Evolutionary conservation across 2,113 vertebrate species (phyloP).

Genomic region (Gambusia holbrooki): DNA sequence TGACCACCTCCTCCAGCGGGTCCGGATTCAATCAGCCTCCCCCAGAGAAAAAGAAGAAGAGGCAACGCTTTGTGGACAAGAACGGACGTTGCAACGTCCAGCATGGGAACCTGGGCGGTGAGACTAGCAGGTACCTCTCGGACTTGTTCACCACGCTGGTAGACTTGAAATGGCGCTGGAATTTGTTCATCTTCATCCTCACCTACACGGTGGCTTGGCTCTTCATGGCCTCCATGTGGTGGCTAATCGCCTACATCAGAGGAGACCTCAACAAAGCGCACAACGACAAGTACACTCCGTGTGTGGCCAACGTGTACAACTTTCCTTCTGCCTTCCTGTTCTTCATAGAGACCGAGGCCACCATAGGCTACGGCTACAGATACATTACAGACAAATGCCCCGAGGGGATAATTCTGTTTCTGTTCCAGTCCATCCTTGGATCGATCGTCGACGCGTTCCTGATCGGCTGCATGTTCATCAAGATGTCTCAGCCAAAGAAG

Average conservation of each 20-base stretch:
- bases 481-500: conserved; percentile 99
- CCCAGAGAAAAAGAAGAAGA: conserved; percentile 90
- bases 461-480: conserved; percentile 99
- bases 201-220: conserved; percentile 99
- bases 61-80: conserved; percentile 99
- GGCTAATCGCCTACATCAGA: conserved; percentile 95
- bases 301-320: conserved; percentile 98
- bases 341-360: conserved; percentile 98
- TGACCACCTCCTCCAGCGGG: conserved; percentile 95
- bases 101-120: conserved; percentile 97
- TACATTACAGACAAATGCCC: conserved; percentile 99
- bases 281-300: conserved; percentile 94
- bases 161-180: conserved; percentile 99
- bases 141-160: conserved; percentile 98
- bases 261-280: conserved; percentile 93
- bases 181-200: conserved; percentile 97
- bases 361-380: conserved; percentile 96
- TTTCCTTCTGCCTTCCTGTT: conserved; percentile 98
- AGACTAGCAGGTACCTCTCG: conserved; percentile 96
- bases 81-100: conserved; percentile 99
- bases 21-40: conserved; percentile 87
- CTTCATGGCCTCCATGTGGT: conserved; percentile 99
- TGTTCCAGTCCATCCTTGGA: conserved; percentile 97
- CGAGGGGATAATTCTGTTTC: conserved; percentile 97
- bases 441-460: conserved; percentile 98